A percentile compares a stretch with the other conserved stretches of the same genome.
Conservation (phyloP, 2,113 vertebrate species). For the Hippocampus comes region DNA sequence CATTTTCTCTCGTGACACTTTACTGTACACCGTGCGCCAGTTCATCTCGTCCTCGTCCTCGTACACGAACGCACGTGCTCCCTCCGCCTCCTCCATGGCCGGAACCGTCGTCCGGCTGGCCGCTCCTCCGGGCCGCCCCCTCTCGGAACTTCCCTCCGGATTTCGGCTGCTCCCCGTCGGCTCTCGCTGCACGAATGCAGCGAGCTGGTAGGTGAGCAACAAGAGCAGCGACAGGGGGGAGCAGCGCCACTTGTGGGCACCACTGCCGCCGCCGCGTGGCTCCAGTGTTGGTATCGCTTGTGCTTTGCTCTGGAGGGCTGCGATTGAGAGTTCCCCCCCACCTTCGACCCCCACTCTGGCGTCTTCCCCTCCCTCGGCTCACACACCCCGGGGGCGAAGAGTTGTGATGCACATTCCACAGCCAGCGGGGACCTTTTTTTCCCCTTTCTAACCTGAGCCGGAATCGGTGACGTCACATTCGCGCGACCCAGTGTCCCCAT, state of each 20-base stretch:
- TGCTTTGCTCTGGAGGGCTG: slow-evolving; percentile 27
- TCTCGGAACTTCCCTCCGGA: no score
- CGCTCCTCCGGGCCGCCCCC: background rate
- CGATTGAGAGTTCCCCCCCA: slow-evolving; percentile 53
- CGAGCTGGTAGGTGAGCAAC: slow-evolving; percentile 60
- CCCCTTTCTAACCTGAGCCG: background rate
- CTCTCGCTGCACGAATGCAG: slow-evolving; percentile 42
- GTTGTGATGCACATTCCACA: slow-evolving; percentile 54
- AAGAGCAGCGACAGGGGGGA: slow-evolving; percentile 43
- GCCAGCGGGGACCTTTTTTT: slow-evolving; percentile 28
- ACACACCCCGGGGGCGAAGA: slow-evolving; percentile 35
- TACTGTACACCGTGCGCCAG: slow-evolving; percentile 52
- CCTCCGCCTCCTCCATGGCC: slow-evolving; percentile 26
- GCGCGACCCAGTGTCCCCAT: background rate
- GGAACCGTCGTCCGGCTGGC: background rate
- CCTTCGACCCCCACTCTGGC: slow-evolving; percentile 26
- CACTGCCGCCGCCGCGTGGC: slow-evolving; percentile 20
- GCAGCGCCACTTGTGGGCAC: slow-evolving; percentile 8
- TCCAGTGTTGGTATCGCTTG: slow-evolving; percentile 26
- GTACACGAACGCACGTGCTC: slow-evolving; percentile 38
- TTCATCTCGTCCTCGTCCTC: slow-evolving; percentile 69
- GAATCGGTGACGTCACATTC: slow-evolving; percentile 19
- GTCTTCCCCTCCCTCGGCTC: slow-evolving; percentile 4
- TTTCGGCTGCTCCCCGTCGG: background rate
- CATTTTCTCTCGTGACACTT: background rate